Base-by-base conservation (phyloP, 2,113 vertebrate genomes). In the Galeopterus variegatus region DNA sequence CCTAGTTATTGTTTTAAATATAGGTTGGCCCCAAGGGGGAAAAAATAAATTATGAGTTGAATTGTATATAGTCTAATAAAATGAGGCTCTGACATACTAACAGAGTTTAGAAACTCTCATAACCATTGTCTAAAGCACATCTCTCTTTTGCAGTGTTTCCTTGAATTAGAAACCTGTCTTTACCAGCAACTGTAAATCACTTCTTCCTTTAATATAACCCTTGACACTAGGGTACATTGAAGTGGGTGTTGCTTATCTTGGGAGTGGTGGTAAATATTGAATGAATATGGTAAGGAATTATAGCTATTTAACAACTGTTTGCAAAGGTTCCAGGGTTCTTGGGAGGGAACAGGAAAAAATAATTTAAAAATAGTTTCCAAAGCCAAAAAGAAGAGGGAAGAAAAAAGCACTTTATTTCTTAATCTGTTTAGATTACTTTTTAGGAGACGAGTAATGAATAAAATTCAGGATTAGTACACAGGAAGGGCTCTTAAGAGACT, bases 281-380 rank as follows among this genome's bases (percentile, higher is more conserved):
- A 90, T 73, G 92, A 77, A 58, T 58, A 77, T 60, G 36, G 69
- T 82, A 94, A 91, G 26, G 58, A 87, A 86, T 87, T 89, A 75
- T 18, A 72, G 88, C 48, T 93, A 26, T 95, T 98, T 85, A 96
- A 90, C 80, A 92, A 94, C 75, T 77, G 28, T 94, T 95, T 93
- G 90, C 67, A 93, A 94, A 97, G 36, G 12, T 96, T 97, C 83
- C 89, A 90, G 62, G 17, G 26, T 95, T 95, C 90, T 85, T 92
- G 86, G 65, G 97, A 95, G 76, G 48, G 65, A 89, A 76, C 97
- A 97, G 97, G 97, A 98, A 98, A 85, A 89, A 94, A 84, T 96
- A 93, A 98, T 96, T 97, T 97, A 88, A 97, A 97, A 96, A 90
- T 82, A 95, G 96, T 95, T 92, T 65, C 69, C 1, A 33, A 97